Percentiles rank a stretch among this genome's conserved stretches.
Conservation (phyloP, 2,113 vertebrate species). For the Hypomesus transpacificus region DNA sequence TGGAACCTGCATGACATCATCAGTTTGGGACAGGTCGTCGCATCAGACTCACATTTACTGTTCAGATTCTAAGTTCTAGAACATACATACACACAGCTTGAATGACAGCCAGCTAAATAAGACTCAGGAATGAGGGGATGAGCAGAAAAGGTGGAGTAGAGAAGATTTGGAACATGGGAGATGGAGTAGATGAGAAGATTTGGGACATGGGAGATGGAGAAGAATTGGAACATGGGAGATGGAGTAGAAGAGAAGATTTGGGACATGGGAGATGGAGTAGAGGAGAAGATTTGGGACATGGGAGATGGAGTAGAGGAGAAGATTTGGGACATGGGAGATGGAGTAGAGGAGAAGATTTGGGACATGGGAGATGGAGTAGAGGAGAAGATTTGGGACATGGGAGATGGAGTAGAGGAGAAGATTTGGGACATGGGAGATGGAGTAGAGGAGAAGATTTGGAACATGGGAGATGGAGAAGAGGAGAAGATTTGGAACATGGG, state of each 20-base stretch:
- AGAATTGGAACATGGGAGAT: too few relatives aligned
- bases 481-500: too few relatives aligned
- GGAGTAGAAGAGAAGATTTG: background rate
- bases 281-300: background rate
- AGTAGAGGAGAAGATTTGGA: background rate
- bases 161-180: background rate
- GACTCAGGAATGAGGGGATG: too few relatives aligned
- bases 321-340: too few relatives aligned
- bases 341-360: too few relatives aligned
- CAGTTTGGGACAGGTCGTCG: background rate
- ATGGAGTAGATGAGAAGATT: too few relatives aligned
- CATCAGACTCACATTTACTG: background rate
- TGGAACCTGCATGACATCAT: conserved; percentile 76
- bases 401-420: background rate
- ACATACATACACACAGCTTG: background rate
- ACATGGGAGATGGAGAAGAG: too few relatives aligned
- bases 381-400: background rate
- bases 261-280: too few relatives aligned
- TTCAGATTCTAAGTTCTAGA: background rate
- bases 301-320: too few relatives aligned
- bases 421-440: background rate
- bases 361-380: background rate
- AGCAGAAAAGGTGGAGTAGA: background rate
- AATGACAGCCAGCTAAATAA: background rate
- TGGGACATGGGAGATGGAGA: too few relatives aligned